Percentiles rank a stretch among this genome's conserved stretches.
These are phyloP conservation scores for Deilephila porcellus DNA, from an alignment of 2,888 invertebrate species.

Conservation along the genomic window DNA sequence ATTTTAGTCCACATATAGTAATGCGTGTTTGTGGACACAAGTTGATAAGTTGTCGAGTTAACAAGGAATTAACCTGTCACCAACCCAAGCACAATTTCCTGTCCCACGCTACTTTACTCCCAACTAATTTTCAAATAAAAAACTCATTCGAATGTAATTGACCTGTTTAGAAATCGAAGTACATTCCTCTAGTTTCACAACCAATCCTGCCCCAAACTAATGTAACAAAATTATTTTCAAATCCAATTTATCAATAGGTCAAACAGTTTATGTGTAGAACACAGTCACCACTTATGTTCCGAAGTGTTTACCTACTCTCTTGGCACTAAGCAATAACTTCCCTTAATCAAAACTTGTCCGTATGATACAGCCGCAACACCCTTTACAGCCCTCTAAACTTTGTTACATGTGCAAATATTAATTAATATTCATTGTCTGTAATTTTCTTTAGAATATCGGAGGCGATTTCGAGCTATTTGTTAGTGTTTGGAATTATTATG, in stretches of 20 bases:
- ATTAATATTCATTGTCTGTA: not conserved
- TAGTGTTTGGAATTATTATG: not conserved
- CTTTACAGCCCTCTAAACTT: conserved; percentile 2
- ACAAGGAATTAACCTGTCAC: no score
- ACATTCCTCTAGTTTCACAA: no score
- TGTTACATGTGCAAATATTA: conserved; percentile 13
- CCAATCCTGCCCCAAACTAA: no score
- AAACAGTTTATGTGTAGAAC: not conserved
- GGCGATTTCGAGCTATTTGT: not conserved
- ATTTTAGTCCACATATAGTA: no score
- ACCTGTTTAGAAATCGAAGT: no score
- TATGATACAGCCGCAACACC: conserved; percentile 16
- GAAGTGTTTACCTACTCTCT: not conserved
- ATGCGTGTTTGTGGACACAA: no score
- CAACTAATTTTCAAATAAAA: no score
- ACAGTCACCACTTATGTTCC: not conserved
- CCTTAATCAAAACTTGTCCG: not conserved
- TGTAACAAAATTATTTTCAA: no score
- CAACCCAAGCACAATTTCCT: no score
- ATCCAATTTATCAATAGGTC: not conserved
- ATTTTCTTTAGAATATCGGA: not conserved
- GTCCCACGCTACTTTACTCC: no score
- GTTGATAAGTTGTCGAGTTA: no score
- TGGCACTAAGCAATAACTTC: not conserved
- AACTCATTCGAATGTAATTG: no score